These are phyloP conservation scores for Enteromius paludinosus DNA, from an alignment of 2,797 vertebrate genomes.

Conservation along the genomic window DNA sequence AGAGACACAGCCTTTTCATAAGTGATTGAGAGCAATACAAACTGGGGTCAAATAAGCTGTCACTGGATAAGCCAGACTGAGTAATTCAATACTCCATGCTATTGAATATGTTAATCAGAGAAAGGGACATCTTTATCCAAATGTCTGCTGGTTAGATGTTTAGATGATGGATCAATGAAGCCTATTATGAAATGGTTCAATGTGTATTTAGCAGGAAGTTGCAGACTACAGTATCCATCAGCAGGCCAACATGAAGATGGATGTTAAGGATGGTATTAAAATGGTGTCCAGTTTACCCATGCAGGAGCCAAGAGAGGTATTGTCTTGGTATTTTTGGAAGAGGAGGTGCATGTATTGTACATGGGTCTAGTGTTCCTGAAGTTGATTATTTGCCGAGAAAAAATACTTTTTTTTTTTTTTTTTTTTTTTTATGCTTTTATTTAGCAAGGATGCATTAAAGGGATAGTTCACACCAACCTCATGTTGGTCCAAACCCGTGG, in stretches of 20 bases:
- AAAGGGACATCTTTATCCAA: slow-evolving; percentile 36
- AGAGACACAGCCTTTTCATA: slow-evolving; percentile 38
- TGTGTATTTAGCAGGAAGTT: slow-evolving; percentile 3
- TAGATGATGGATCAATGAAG: slow-evolving; percentile 18
- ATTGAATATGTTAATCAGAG: slow-evolving; percentile 40
- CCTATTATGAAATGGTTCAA: neutral
- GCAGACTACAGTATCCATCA: neutral
- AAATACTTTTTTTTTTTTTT: too few species aligned
- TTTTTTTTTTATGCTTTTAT: too few species aligned
- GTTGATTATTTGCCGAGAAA: neutral
- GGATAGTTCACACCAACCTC: too few species aligned
- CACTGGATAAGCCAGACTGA: slow-evolving; percentile 26
- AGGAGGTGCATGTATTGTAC: neutral
- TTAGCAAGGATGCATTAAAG: neutral
- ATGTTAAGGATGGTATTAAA: neutral
- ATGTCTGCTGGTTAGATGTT: slow-evolving; percentile 40
- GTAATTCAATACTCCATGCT: slow-evolving; percentile 21
- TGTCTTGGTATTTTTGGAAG: neutral
- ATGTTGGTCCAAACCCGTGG: neutral
- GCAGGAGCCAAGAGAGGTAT: neutral
- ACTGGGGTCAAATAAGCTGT: slow-evolving; percentile 42
- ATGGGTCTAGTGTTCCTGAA: neutral
- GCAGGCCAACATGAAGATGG: neutral
- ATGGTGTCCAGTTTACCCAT: neutral
- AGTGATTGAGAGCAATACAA: slow-evolving; percentile 35